phyloP scores from a whole-genome alignment of 2,797 vertebrate species.

The Toxotes lorentzi region DNA sequence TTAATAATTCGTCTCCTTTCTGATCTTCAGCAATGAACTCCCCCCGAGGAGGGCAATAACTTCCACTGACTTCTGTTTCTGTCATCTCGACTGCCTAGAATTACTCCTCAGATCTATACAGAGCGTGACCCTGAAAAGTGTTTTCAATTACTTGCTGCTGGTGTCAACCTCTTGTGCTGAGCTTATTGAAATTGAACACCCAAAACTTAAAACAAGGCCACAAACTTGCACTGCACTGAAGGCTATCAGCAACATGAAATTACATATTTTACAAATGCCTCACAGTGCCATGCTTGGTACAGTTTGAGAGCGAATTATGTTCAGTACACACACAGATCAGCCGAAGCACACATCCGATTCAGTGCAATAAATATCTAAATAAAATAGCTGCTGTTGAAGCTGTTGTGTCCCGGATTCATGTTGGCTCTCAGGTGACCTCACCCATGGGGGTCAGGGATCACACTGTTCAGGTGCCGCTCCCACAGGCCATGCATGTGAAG shows the following conservation, averaged over 20 bases:
- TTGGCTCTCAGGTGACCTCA: constrained; percentile 22
- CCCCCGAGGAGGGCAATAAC: constrained; percentile 46
- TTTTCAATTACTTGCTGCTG: constrained; percentile 73
- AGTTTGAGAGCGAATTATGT: constrained; percentile 44
- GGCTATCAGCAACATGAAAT: constrained; percentile 47
- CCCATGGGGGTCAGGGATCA: constrained; percentile 30
- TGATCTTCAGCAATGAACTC: constrained; percentile 63
- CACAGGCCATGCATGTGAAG: constrained; percentile 8
- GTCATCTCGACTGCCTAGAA: constrained; percentile 63
- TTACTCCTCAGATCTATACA: constrained; percentile 72
- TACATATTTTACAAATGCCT: constrained; percentile 43
- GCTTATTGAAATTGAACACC: constrained; percentile 72
- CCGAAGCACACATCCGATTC: background rate
- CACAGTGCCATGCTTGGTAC: constrained; percentile 10
- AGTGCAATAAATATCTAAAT: constrained; percentile 19
- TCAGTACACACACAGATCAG: constrained; percentile 3
- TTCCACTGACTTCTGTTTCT: constrained; percentile 62
- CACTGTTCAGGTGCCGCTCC: constrained; percentile 5
- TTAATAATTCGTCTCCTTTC: constrained; percentile 53
- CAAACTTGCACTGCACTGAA: constrained; percentile 30
- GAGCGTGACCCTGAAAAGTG: constrained; percentile 77
- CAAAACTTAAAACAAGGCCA: constrained; percentile 59
- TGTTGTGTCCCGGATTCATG: constrained; percentile 34
- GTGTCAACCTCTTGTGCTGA: constrained; percentile 66
- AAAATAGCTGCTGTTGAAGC: constrained; percentile 24